Percentiles rank a stretch among this genome's conserved stretches.
Evolutionary conservation across 2,888 invertebrate genomes (phyloP).

Genomic region (Scaptomyza parva): DNA sequence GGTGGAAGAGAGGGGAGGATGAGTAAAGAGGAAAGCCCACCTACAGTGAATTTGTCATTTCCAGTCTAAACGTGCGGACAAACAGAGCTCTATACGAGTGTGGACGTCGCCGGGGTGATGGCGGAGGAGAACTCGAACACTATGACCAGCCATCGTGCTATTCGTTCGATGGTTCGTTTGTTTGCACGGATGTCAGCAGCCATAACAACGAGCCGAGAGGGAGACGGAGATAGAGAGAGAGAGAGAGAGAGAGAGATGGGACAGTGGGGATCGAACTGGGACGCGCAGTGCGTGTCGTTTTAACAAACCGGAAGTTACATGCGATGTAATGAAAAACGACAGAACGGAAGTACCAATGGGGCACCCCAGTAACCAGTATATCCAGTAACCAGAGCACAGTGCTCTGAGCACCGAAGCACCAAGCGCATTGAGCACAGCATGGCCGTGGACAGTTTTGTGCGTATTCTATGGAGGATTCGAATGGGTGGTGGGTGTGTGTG

Average conservation of each 20-base stretch:
- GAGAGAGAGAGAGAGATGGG: background rate
- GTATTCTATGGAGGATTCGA: conserved; percentile 37
- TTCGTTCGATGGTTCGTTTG: conserved; percentile 56
- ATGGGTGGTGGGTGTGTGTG: conserved; percentile 4
- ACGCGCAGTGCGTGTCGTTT: conserved; percentile 74
- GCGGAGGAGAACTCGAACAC: conserved; percentile 19
- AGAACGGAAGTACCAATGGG: conserved; percentile 72
- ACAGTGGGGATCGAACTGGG: conserved; percentile 33
- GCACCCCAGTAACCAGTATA: conserved; percentile 26
- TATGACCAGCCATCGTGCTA: conserved; percentile 54
- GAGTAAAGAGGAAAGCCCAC: too few relatives aligned
- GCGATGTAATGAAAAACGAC: conserved; percentile 80
- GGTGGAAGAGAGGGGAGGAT: too few relatives aligned
- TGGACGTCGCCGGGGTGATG: background rate
- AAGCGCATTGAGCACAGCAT: conserved; percentile 14
- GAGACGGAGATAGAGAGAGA: conserved; percentile 1
- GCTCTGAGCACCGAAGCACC: background rate
- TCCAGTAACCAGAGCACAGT: conserved; percentile 32
- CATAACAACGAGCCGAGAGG: conserved; percentile 53
- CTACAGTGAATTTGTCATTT: conserved; percentile 81
- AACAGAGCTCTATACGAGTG: conserved; percentile 42
- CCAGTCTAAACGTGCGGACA: conserved; percentile 78
- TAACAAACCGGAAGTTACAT: conserved; percentile 81
- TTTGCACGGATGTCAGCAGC: conserved; percentile 75
- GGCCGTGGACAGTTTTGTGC: conserved; percentile 47